Evolutionary conservation across 1,140 invertebrate genomes (phyloP).

Genomic region (Aphidius gifuensis): DNA sequence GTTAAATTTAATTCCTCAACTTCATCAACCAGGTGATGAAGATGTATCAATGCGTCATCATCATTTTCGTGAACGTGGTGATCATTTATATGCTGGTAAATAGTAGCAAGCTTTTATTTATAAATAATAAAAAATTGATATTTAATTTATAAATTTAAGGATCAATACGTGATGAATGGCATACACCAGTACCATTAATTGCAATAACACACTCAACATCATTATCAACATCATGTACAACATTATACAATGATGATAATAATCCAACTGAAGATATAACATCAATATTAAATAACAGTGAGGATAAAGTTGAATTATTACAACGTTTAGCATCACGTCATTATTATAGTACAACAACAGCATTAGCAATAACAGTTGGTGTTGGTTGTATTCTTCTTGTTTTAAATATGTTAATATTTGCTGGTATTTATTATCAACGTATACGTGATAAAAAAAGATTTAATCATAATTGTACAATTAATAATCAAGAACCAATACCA

Average conservation of each 20-base stretch:
- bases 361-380: conserved; percentile 83
- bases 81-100: conserved; percentile 70
- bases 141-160: conserved; percentile 41
- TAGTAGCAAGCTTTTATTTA: background rate
- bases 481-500: conserved; percentile 44
- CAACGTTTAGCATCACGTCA: conserved; percentile 57
- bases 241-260: conserved; percentile 44
- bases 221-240: conserved; percentile 49
- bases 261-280: conserved; percentile 38
- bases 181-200: conserved; percentile 57
- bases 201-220: conserved; percentile 40
- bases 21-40: conserved; percentile 73
- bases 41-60: conserved; percentile 74
- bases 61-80: conserved; percentile 70
- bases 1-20: conserved; percentile 85
- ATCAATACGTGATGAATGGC: conserved; percentile 59
- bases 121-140: conserved; percentile 1
- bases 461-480: conserved; percentile 39
- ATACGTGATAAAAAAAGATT: conserved; percentile 57
- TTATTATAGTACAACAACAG: conserved; percentile 73
- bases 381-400: conserved; percentile 83
- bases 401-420: conserved; percentile 83
- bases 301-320: conserved; percentile 54
- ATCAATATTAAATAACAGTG: conserved; percentile 46
- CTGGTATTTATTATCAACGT: conserved; percentile 82